These are phyloP conservation scores for Neotragus moschatus DNA, from an alignment of 2,113 vertebrate genomes.

Conservation along the genomic window DNA sequence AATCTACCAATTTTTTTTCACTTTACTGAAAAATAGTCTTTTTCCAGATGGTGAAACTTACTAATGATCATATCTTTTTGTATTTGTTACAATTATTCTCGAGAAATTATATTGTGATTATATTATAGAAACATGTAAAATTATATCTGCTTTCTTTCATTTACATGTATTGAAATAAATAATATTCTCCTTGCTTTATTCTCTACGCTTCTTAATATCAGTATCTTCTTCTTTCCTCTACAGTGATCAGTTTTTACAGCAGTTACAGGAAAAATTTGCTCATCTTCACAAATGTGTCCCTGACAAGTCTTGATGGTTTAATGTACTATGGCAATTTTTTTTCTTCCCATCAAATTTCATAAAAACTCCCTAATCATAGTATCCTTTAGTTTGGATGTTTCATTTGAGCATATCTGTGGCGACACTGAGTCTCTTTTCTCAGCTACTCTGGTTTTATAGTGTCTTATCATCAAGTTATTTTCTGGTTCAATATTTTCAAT, in stretches of 20 bases:
- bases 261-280: neutral
- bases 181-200: neutral
- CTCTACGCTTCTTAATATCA: neutral
- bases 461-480: neutral
- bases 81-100: neutral
- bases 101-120: neutral
- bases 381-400: neutral
- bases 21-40: neutral
- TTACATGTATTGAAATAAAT: neutral
- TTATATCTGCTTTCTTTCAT: neutral
- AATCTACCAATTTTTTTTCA: neutral
- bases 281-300: neutral
- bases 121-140: neutral
- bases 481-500: neutral
- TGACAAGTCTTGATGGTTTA: neutral
- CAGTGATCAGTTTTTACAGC: neutral
- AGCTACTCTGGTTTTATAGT: neutral
- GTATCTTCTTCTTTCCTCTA: neutral
- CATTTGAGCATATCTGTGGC: neutral
- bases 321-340: conserved; percentile 2
- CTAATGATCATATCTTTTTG: neutral
- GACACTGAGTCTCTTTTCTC: neutral
- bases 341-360: neutral
- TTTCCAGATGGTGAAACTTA: neutral
- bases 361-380: neutral